Conservation (phyloP, 2,113 vertebrate species). For the Orientallactaga bullata region DNA sequence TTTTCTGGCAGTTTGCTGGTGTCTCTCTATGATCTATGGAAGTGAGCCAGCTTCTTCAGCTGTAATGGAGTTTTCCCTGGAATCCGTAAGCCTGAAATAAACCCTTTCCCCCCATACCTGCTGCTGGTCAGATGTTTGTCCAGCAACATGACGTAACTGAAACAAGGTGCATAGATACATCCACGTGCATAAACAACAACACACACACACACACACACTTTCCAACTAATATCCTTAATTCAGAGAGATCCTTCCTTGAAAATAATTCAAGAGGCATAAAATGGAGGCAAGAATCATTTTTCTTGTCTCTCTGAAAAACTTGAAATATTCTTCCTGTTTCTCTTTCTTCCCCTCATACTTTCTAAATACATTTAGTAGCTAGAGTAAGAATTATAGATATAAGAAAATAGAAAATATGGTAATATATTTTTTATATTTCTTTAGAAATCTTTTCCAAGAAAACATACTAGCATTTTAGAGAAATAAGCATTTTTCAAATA, state of each 20-base stretch:
- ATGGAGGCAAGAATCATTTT: background rate
- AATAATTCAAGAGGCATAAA: slow-evolving; percentile 47
- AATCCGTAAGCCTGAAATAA: too few relatives aligned
- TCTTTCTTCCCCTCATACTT: background rate
- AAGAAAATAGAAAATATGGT: background rate
- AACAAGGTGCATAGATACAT: too few relatives aligned
- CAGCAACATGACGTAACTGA: too few relatives aligned
- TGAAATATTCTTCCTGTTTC: background rate
- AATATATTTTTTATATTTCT: slow-evolving; percentile 21
- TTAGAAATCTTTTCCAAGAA: slow-evolving; percentile 22
- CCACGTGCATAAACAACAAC: too few relatives aligned
- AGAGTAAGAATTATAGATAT: background rate
- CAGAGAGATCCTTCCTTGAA: background rate
- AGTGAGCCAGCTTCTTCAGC: too few relatives aligned
- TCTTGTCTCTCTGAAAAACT: background rate
- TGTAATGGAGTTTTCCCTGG: too few relatives aligned
- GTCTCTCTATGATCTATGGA: too few relatives aligned
- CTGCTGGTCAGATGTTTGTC: too few relatives aligned
- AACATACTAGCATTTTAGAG: background rate
- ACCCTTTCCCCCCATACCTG: too few relatives aligned
- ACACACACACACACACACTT: too few relatives aligned
- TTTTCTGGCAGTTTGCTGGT: too few relatives aligned
- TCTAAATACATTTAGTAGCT: background rate
- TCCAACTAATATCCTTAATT: background rate
- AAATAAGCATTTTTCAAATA: background rate